These are phyloP conservation scores for Mycalesis mineus DNA, from an alignment of 2,888 invertebrate genomes.

Conservation along the genomic window DNA sequence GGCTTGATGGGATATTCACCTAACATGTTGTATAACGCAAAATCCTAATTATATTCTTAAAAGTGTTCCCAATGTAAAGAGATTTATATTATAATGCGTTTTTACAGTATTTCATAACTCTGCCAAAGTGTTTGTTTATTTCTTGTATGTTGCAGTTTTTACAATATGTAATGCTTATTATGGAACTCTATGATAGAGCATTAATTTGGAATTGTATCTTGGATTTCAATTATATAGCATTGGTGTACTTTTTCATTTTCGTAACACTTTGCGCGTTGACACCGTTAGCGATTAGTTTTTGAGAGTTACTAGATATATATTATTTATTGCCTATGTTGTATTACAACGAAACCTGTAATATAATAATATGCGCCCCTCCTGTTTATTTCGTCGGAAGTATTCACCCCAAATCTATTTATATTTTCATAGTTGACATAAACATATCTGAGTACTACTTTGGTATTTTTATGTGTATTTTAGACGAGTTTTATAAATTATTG, in stretches of 20 bases:
- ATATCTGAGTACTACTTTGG: conserved; percentile 20
- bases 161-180: too few relatives aligned
- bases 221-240: too few relatives aligned
- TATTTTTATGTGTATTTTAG: conserved; percentile 24
- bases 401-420: not conserved
- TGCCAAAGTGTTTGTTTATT: too few relatives aligned
- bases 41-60: too few relatives aligned
- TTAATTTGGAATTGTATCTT: too few relatives aligned
- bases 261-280: conserved; percentile 29
- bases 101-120: too few relatives aligned
- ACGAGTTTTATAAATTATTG: conserved; percentile 23
- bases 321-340: conserved; percentile 63
- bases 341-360: conserved; percentile 66
- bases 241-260: not conserved
- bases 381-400: not conserved
- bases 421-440: conserved; percentile 8
- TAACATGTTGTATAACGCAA: too few relatives aligned
- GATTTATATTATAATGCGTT: too few relatives aligned
- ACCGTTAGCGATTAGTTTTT: conserved; percentile 62
- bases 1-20: too few relatives aligned
- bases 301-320: conserved; percentile 71
- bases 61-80: too few relatives aligned
- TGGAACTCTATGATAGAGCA: too few relatives aligned
- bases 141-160: too few relatives aligned
- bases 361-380: conserved; percentile 25